Evolutionary conservation across 1,140 invertebrate species (phyloP).

Genomic region (Anadara kagoshimensis): DNA sequence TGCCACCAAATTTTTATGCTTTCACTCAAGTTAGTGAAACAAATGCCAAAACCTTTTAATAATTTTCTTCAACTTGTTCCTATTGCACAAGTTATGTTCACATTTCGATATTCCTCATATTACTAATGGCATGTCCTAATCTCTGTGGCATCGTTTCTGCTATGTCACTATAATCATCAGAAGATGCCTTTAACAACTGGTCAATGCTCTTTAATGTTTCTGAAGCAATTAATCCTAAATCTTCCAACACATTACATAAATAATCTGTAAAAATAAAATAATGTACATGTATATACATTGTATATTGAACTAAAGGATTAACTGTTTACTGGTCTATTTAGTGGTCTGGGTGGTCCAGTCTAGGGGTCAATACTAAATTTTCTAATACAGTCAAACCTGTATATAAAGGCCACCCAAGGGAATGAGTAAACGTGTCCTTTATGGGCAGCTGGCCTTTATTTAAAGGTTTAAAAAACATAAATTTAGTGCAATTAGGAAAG

Average conservation of each 20-base stretch:
- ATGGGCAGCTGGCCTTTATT: too few relatives aligned
- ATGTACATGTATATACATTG: background rate
- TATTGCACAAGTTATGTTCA: slow-evolving; percentile 20
- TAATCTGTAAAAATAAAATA: slow-evolving; percentile 80
- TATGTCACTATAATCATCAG: slow-evolving; percentile 81
- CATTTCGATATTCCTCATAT: slow-evolving; percentile 65
- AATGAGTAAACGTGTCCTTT: too few relatives aligned
- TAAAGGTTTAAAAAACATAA: too few relatives aligned
- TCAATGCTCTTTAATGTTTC: slow-evolving; percentile 83
- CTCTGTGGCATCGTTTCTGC: slow-evolving; percentile 66
- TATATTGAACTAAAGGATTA: background rate
- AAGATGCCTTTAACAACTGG: slow-evolving; percentile 79
- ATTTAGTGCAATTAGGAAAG: too few relatives aligned
- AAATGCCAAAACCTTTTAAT: too few relatives aligned
- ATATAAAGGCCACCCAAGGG: too few relatives aligned
- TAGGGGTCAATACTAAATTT: background rate
- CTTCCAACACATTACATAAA: slow-evolving; percentile 88
- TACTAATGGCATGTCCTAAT: slow-evolving; percentile 61
- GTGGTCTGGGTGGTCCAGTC: too few relatives aligned
- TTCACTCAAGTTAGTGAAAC: too few relatives aligned
- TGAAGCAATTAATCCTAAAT: slow-evolving; percentile 84
- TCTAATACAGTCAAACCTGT: background rate
- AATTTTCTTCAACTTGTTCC: too few relatives aligned
- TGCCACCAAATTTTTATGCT: too few relatives aligned
- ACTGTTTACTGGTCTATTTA: background rate